phyloP scores from a whole-genome alignment of 2,888 invertebrate genomes.

The Drosophila prostipennis region DNA sequence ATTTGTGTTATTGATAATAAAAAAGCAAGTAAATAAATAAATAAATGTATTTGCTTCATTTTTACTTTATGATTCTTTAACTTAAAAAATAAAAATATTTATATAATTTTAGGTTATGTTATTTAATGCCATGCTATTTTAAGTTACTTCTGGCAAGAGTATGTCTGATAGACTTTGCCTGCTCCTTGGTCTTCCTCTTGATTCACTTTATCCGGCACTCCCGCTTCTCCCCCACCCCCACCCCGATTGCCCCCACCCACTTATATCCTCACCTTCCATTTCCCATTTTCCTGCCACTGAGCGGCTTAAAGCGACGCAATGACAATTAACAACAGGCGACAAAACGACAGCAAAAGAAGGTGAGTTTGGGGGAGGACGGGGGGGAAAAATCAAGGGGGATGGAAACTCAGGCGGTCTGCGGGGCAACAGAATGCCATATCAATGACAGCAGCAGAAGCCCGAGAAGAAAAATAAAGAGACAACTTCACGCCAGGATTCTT shows the following conservation, averaged over 20 bases:
- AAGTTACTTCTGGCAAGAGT: constrained; percentile 2
- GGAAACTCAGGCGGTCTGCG: constrained; percentile 2
- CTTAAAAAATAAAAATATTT: background rate
- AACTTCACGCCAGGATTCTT: constrained; percentile 17
- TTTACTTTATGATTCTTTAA: too few species aligned
- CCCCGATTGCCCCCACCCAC: background rate
- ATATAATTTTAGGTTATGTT: background rate
- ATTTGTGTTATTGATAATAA: too few species aligned
- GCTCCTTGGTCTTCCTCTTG: constrained; percentile 21
- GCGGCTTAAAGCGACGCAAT: constrained; percentile 72
- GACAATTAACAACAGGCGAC: constrained; percentile 75
- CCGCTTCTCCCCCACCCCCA: background rate
- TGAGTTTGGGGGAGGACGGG: constrained; percentile 3
- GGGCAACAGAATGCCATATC: constrained; percentile 55
- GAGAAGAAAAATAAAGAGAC: constrained; percentile 20
- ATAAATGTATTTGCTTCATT: too few species aligned
- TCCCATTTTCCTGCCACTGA: constrained; percentile 45
- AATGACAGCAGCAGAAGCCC: constrained; percentile 57
- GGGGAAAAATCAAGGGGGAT: too few species aligned
- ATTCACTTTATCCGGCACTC: constrained; percentile 13
- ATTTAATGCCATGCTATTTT: too few species aligned
- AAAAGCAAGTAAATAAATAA: too few species aligned
- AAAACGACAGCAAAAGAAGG: constrained; percentile 39
- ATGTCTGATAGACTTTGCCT: constrained; percentile 20
- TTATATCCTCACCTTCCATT: background rate